A percentile compares a stretch with the other conserved stretches of the same genome.
These are phyloP conservation scores for Bombylius major DNA, from an alignment of 2,888 invertebrate genomes.

Conservation along the genomic window DNA sequence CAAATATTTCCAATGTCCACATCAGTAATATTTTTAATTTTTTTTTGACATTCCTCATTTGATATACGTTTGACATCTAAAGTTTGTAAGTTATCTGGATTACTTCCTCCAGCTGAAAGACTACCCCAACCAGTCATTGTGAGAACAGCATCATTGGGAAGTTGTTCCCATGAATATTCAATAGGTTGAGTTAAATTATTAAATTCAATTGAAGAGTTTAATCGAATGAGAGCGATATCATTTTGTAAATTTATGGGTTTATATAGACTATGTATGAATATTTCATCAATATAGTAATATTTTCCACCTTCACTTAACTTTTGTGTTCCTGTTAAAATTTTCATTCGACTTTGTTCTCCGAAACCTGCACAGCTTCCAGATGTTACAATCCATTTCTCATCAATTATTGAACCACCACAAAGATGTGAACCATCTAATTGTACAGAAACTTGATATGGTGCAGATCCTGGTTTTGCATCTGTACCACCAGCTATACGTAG, in stretches of 20 bases:
- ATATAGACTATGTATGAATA: conserved; percentile 19
- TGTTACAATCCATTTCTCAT: conserved; percentile 26
- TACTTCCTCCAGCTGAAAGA: conserved; percentile 34
- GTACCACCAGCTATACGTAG: no score
- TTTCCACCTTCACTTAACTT: conserved; percentile 23
- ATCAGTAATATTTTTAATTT: conserved; percentile 37
- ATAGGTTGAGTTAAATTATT: conserved; percentile 43
- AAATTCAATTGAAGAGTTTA: conserved; percentile 45
- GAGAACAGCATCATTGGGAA: conserved; percentile 40
- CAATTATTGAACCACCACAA: conserved; percentile 30
- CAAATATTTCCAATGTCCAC: conserved; percentile 47
- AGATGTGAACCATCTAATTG: conserved; percentile 28
- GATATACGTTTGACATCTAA: conserved; percentile 44
- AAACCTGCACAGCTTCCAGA: conserved; percentile 31
- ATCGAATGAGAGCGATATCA: conserved; percentile 63
- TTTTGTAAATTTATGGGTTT: conserved; percentile 36
- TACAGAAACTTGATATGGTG: no score
- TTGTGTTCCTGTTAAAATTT: conserved; percentile 28
- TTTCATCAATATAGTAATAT: conserved; percentile 22
- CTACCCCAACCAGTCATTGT: conserved; percentile 52
- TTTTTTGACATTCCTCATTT: conserved; percentile 41
- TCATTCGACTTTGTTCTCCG: conserved; percentile 19
- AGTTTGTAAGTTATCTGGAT: conserved; percentile 45
- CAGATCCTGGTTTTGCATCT: no score
- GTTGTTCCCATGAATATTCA: conserved; percentile 40